Conservation (phyloP, 2,888 invertebrate genomes). For the Pomacea canaliculata region DNA sequence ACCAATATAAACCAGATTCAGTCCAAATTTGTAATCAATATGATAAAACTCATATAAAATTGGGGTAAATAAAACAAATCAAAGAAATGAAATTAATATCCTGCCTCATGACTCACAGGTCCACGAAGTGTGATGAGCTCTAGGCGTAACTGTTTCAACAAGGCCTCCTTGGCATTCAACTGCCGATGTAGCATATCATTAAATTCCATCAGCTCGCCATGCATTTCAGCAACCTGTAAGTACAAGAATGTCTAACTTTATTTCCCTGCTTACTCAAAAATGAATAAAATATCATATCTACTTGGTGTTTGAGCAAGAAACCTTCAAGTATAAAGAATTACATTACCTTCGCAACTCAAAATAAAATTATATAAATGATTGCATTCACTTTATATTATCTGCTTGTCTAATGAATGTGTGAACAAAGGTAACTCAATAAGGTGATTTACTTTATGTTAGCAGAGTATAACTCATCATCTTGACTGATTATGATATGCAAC, state of each 20-base stretch:
- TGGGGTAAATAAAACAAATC: no score
- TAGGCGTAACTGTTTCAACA: slow-evolving; percentile 75
- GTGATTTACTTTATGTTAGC: no score
- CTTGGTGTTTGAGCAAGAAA: not conserved
- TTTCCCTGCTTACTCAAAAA: not conserved
- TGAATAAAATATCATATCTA: not conserved
- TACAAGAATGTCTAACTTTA: not conserved
- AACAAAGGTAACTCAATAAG: not conserved
- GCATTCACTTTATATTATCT: not conserved
- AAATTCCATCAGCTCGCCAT: slow-evolving; percentile 92
- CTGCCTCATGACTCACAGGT: slow-evolving; percentile 69
- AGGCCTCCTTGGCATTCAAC: slow-evolving; percentile 76
- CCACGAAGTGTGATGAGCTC: slow-evolving; percentile 79
- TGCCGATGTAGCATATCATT: slow-evolving; percentile 84
- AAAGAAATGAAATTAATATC: no score
- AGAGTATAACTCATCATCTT: no score
- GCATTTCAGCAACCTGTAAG: slow-evolving; percentile 89
- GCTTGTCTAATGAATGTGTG: no score
- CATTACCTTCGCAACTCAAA: no score
- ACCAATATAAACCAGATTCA: no score
- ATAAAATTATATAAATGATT: not conserved
- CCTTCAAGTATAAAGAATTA: no score
- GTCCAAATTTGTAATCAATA: no score
- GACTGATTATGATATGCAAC: no score
- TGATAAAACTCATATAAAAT: no score